Base-by-base conservation (phyloP, 2,888 invertebrate genomes). In the Catocala sponsa region DNA sequence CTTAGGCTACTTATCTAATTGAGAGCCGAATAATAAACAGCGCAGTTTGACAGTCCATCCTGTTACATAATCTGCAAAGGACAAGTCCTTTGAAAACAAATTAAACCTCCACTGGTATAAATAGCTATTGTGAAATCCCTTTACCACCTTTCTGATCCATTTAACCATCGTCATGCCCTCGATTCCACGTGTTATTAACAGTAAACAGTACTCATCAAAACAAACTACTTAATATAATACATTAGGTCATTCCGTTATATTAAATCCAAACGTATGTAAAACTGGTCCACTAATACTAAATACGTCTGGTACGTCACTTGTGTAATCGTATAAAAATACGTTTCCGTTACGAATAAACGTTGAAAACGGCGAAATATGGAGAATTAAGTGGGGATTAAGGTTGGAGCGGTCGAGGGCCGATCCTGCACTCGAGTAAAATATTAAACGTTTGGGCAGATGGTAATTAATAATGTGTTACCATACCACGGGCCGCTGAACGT, bases 391-490 rank as follows among this genome's bases (percentile, higher is more conserved):
- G 74, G 86, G 88, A 89, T 92, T 91, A 91, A 86, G 87, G 84
- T 82, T 82, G 76, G 76, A 84, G 84, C 79, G 88, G 85, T 83
- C 81, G 81, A 84, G 84, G 85, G 86, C 83, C 83, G 85, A 88
- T 86, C 88, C 90, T 85, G 82, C 85, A 87, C 85, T 86, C 86
- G 85, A 86, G 89, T 92, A 83, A 92, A 92, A 91, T 92, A 92
- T 92, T 91, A 89, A 92, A 89, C 82, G 88, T 84, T 88, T 80
- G 85, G 89, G 86, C 87, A 87, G 87, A 85, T 82, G 81, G 87
- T 89, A 92, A 92, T 92, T 93, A 93, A 92, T 93, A 92, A 93
- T 92, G 88, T 86, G 87, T 83, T 74, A 79, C 81, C 82, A 82
- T 80, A 82, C 85, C 81, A 82, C 81, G 79, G 79, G 67, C 81